These are phyloP conservation scores for Microcebus tavaratra DNA, from an alignment of 2,113 vertebrate genomes.

Conservation along the genomic window DNA sequence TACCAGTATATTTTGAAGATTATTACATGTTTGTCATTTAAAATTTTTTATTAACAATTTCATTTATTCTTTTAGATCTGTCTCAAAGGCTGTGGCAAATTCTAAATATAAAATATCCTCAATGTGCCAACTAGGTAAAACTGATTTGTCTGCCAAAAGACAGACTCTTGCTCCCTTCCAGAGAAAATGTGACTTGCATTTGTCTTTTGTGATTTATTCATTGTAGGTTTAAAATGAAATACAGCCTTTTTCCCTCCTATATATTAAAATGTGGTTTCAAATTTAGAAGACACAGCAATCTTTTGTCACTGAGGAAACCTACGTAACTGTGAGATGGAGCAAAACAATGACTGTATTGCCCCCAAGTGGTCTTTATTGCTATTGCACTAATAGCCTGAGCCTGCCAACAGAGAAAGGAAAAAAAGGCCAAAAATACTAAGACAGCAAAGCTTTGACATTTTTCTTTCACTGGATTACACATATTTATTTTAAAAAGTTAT, in stretches of 20 bases:
- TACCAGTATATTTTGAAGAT: not conserved
- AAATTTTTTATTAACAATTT: constrained; percentile 28
- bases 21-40: not conserved
- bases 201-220: constrained; percentile 70
- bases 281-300: constrained; percentile 56
- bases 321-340: not conserved
- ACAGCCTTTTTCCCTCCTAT: constrained; percentile 34
- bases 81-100: constrained; percentile 41
- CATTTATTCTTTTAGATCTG: constrained; percentile 32
- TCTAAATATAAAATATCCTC: constrained; percentile 50
- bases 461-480: not conserved
- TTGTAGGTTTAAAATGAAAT: constrained; percentile 70
- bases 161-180: constrained; percentile 60
- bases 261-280: constrained; percentile 61
- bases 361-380: constrained; percentile 73
- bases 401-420: not conserved
- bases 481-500: not conserved
- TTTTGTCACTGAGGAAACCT: constrained; percentile 44
- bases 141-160: constrained; percentile 53
- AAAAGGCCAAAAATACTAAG: not conserved
- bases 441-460: not conserved
- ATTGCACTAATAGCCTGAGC: constrained; percentile 9
- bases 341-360: constrained; percentile 78
- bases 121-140: constrained; percentile 57
- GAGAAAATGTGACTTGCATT: constrained; percentile 68